A percentile compares a stretch with the other conserved stretches of the same genome.
phyloP scores from a whole-genome alignment of 2,797 vertebrate genomes.

The Xiphorhynchus erythropygius region DNA sequence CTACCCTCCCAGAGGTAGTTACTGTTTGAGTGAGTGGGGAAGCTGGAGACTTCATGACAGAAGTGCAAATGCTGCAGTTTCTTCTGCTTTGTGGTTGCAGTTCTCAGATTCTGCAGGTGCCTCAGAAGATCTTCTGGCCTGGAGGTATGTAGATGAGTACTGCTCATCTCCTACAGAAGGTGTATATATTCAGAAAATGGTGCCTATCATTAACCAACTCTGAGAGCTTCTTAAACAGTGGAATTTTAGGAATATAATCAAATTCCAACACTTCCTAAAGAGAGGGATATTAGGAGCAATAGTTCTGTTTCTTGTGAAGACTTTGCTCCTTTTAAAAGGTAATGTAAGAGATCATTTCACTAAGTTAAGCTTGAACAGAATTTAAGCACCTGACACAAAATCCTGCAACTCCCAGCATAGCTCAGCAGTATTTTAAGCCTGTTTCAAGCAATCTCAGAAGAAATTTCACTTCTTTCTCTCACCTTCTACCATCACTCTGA shows the following conservation, averaged over 20 bases:
- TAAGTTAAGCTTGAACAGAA: background rate
- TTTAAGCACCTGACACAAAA: background rate
- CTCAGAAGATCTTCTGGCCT: background rate
- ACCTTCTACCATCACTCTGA: background rate
- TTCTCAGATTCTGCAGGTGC: background rate
- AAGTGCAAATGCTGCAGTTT: background rate
- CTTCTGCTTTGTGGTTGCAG: background rate
- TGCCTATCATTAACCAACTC: background rate
- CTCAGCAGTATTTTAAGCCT: background rate
- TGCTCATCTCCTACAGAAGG: background rate
- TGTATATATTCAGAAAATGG: background rate
- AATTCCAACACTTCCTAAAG: background rate
- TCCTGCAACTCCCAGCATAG: background rate
- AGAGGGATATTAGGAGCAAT: background rate
- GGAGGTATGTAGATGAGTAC: background rate
- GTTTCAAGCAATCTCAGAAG: constrained; percentile 10
- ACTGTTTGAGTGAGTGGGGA: background rate
- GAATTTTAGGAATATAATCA: background rate
- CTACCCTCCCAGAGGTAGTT: rapidly evolving
- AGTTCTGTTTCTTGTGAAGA: background rate
- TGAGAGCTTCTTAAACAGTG: background rate
- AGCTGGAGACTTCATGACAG: background rate
- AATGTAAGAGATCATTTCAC: background rate
- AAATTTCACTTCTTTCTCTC: constrained; percentile 2
- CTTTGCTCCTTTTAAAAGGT: background rate